Evolutionary conservation across 2,797 vertebrate genomes (phyloP).

Genomic region (Oceanodroma leucorhoa): DNA sequence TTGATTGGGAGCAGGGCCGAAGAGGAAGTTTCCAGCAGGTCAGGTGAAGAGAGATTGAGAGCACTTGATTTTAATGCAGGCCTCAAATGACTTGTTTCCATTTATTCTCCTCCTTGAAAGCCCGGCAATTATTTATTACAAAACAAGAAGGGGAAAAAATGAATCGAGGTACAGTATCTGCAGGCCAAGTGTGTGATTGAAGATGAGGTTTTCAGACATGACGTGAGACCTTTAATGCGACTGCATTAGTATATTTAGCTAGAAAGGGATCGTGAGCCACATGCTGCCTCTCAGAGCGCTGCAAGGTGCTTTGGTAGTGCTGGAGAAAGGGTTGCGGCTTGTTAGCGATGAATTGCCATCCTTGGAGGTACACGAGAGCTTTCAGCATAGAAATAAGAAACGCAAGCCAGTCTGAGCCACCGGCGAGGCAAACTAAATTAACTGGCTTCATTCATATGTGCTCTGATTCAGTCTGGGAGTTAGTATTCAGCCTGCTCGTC

Average conservation of each 20-base stretch:
- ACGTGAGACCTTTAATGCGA: not conserved
- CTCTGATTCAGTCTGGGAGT: not conserved
- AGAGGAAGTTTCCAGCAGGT: conserved; percentile 22
- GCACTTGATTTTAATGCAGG: not conserved
- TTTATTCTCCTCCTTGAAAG: not conserved
- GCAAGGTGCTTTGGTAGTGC: not conserved
- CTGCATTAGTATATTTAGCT: not conserved
- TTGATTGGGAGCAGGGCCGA: not conserved
- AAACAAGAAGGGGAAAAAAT: not conserved
- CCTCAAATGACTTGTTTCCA: not conserved
- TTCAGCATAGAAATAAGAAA: not conserved
- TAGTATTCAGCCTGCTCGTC: not conserved
- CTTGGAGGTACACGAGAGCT: not conserved
- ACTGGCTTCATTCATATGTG: not conserved
- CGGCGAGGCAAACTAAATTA: not conserved
- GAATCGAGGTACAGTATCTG: not conserved
- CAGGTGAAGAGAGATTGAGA: not conserved
- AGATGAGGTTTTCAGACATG: not conserved
- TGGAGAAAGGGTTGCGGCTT: not conserved
- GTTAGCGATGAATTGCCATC: not conserved
- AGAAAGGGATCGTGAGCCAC: not conserved
- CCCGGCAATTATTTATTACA: conserved; percentile 3
- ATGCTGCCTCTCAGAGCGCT: not conserved
- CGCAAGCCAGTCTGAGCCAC: not conserved
- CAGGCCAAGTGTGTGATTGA: not conserved